Base-by-base conservation (phyloP, 2,797 vertebrate species). In the Ctenopoma kingsleyae region DNA sequence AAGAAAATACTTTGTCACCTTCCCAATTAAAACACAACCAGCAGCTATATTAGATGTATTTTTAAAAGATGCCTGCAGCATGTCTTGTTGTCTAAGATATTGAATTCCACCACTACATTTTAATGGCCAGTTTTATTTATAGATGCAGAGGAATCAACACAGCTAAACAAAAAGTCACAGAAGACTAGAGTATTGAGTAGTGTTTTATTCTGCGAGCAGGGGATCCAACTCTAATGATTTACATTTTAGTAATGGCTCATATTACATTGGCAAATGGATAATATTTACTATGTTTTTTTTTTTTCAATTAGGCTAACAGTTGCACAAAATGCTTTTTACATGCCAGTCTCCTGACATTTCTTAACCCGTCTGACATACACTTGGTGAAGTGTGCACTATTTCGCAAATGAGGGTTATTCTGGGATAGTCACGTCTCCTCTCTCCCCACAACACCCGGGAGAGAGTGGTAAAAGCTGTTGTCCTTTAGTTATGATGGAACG, bases 1-100 rank as follows among this genome's bases (percentile, higher is more conserved):
- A 89, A 90, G 89, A 89, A 91, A 91, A 92, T 83, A 90, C 80
- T 86, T 74, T 86, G 89, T 90, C 91, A 91, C 91, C 84, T 92
- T 94, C 92, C 91, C 91, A 94, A 94, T 94, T 94, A 93, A 94
- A 93, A 92, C 71, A 87, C 82, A 81, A 84, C 88, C 90, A 80
- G 71, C 66, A 90, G 92, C 87, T 75, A 91, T 82, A 77, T 80
- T 67, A 77, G 83, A 91, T 93, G 63, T 87, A 90, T 90, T 93
- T 93, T 92, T 89, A 87, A 93, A 92, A 64, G 67, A 72, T 19
- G 82, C 93, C 89, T 72, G 67, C 83, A 80, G 90, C 81, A 36
- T 77, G 74, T 78, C 87, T 88, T 84, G 78, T 88, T 89, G 74
- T 83, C 74, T 86, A 77, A 89, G 87, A 87, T 84, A 89, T 78